Evolutionary conservation across 2,797 vertebrate genomes (phyloP).

Genomic region (Sternotherus odoratus): DNA sequence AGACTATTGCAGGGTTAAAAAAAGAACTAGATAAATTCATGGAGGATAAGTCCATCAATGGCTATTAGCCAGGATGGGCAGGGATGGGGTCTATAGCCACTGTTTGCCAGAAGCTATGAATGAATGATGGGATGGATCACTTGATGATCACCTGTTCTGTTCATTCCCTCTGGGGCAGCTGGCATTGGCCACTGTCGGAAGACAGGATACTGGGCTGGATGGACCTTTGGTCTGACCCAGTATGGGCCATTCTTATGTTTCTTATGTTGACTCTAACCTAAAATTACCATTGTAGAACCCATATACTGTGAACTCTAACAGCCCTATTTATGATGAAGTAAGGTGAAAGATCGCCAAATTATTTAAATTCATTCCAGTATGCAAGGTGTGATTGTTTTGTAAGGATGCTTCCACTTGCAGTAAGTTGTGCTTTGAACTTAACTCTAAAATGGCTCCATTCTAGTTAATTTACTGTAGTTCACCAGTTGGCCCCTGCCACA

Average conservation of each 20-base stretch:
- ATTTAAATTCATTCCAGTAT: background rate
- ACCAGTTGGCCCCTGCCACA: background rate
- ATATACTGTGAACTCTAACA: background rate
- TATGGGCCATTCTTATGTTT: background rate
- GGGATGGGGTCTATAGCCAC: no score
- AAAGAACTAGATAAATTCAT: no score
- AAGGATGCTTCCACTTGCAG: background rate
- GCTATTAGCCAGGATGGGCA: no score
- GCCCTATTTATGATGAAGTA: conserved; percentile 4
- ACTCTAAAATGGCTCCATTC: background rate
- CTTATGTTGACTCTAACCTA: background rate
- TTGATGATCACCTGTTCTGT: no score
- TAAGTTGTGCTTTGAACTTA: background rate
- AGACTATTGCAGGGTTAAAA: no score
- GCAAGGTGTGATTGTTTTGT: background rate
- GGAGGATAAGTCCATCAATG: no score
- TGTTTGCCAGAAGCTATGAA: no score
- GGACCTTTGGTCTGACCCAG: no score
- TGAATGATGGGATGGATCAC: no score
- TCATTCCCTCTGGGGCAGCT: no score
- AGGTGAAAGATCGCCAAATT: background rate
- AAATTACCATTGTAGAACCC: background rate
- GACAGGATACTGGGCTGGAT: no score
- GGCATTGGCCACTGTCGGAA: no score
- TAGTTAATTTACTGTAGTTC: background rate